Conservation (phyloP, 2,888 invertebrate species). For the Mechanitis messenoides region DNA sequence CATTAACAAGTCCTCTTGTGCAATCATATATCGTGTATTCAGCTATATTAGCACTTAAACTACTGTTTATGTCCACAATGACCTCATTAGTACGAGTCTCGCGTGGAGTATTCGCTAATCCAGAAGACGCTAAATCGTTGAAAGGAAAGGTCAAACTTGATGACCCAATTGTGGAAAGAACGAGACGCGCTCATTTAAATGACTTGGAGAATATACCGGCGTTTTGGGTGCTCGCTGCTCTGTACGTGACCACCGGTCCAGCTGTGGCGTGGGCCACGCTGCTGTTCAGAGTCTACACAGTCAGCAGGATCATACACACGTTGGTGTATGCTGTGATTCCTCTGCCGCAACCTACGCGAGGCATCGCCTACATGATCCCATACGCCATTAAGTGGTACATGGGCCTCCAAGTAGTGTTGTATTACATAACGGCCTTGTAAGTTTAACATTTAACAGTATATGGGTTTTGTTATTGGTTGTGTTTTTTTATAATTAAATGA, state of each 20-base stretch:
- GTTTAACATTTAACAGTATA: background rate
- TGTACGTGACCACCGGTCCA: constrained; percentile 79
- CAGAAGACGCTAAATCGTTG: constrained; percentile 51
- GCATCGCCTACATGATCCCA: constrained; percentile 49
- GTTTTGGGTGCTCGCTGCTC: constrained; percentile 77
- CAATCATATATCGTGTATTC: constrained; percentile 59
- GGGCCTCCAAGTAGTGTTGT: constrained; percentile 50
- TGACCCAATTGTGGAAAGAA: constrained; percentile 53
- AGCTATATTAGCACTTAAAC: constrained; percentile 54
- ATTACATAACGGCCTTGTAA: constrained; percentile 32
- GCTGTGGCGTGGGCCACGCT: constrained; percentile 49
- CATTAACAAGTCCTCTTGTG: constrained; percentile 34
- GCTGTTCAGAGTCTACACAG: constrained; percentile 72
- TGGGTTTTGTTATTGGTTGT: background rate
- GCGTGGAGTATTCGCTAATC: constrained; percentile 51
- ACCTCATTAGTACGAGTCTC: constrained; percentile 44
- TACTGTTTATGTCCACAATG: constrained; percentile 43
- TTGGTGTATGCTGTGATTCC: constrained; percentile 79
- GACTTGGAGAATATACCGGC: constrained; percentile 84
- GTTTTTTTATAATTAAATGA: background rate
- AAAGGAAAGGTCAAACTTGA: constrained; percentile 56
- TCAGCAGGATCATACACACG: constrained; percentile 77
- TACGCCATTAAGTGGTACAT: constrained; percentile 52
- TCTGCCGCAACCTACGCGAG: constrained; percentile 76
- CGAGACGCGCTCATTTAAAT: constrained; percentile 79